These are phyloP conservation scores for Fragum whitleyi DNA, from an alignment of 2,888 invertebrate species.

Conservation along the genomic window DNA sequence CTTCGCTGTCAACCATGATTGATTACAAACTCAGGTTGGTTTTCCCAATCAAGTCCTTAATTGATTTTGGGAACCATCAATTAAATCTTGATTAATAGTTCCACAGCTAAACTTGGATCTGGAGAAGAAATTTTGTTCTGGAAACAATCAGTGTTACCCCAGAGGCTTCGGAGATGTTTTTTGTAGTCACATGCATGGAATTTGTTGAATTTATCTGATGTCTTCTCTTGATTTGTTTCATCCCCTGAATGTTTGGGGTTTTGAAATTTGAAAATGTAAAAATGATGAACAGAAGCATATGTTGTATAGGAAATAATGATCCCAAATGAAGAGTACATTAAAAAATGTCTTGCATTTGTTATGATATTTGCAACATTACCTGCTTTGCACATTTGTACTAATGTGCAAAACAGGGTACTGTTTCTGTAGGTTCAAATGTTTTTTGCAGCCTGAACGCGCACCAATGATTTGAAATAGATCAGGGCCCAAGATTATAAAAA, in stretches of 20 bases:
- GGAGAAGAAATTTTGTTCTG: background rate
- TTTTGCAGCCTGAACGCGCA: too few species aligned
- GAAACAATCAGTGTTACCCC: conserved; percentile 8
- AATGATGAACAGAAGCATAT: too few species aligned
- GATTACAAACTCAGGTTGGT: conserved; percentile 7
- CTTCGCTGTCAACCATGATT: conserved; percentile 3
- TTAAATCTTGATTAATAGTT: conserved; percentile 21
- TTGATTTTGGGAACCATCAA: conserved; percentile 21
- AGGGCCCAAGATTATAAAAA: too few species aligned
- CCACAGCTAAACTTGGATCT: background rate
- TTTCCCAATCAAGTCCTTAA: conserved; percentile 14
- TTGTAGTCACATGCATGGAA: background rate
- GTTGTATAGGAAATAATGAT: too few species aligned
- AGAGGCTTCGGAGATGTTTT: background rate
- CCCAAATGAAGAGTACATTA: too few species aligned
- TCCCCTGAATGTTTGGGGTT: background rate
- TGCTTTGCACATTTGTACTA: too few species aligned
- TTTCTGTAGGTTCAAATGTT: too few species aligned
- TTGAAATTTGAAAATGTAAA: too few species aligned
- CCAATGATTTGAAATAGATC: too few species aligned
- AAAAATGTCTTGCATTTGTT: too few species aligned
- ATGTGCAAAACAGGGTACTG: too few species aligned
- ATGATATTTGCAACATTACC: too few species aligned
- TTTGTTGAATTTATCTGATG: background rate
- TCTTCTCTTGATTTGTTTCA: background rate